A percentile compares a stretch with the other conserved stretches of the same genome.
Evolutionary conservation across 2,888 invertebrate genomes (phyloP).

Genomic region (Autographa pulchrina): DNA sequence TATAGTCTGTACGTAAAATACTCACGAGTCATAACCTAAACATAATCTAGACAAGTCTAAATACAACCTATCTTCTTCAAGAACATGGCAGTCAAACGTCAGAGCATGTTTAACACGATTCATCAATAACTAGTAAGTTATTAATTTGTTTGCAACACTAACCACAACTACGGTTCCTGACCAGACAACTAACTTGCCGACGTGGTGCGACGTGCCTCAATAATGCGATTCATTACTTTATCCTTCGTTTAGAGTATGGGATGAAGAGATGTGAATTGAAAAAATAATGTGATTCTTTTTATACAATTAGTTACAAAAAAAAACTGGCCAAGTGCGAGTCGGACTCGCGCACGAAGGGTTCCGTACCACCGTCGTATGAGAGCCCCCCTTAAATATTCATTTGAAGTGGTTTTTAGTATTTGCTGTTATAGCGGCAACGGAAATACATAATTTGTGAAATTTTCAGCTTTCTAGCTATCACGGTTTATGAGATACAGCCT

Average conservation of each 20-base stretch:
- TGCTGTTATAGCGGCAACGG: too few relatives aligned
- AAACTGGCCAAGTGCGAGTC: too few relatives aligned
- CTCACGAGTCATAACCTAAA: neutral
- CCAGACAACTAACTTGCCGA: constrained; percentile 18
- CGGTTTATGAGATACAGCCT: too few relatives aligned
- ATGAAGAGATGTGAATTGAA: neutral
- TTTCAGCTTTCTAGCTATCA: too few relatives aligned
- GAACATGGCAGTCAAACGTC: neutral
- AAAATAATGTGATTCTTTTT: neutral
- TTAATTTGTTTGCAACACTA: constrained; percentile 37
- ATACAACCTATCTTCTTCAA: neutral
- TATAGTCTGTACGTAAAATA: neutral
- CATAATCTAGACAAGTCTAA: neutral
- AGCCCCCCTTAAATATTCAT: too few relatives aligned
- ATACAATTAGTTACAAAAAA: too few relatives aligned
- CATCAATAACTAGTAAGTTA: constrained; percentile 38
- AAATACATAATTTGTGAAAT: too few relatives aligned
- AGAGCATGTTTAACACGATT: constrained; percentile 13
- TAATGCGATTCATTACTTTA: constrained; percentile 9
- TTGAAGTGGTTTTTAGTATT: too few relatives aligned
- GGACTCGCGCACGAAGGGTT: too few relatives aligned
- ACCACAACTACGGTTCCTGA: constrained; percentile 18
- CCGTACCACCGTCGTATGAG: too few relatives aligned
- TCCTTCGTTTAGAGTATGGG: neutral
- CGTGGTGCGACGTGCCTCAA: constrained; percentile 15